Conservation (phyloP, 2,797 vertebrate species). For the Zonotrichia albicollis region DNA sequence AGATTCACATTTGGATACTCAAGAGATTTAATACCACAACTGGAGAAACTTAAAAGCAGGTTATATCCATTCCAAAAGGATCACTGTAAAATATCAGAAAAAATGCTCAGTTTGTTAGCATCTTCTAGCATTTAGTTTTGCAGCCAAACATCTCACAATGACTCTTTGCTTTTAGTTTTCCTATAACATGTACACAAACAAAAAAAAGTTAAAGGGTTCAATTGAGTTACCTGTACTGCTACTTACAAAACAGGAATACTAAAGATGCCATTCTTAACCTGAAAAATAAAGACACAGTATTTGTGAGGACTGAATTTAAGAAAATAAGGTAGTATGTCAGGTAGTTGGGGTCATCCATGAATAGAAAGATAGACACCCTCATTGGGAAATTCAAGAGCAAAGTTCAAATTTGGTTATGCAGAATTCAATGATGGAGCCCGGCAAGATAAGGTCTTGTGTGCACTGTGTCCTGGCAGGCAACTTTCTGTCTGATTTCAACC, state of each 20-base stretch:
- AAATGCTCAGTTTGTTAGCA: not conserved
- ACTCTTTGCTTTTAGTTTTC: not conserved
- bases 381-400: not conserved
- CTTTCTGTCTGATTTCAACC: not conserved
- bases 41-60: not conserved
- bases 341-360: not conserved
- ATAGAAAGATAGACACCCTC: not conserved
- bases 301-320: not conserved
- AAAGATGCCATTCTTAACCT: not conserved
- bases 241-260: not conserved
- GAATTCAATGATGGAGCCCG: not conserved
- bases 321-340: not conserved
- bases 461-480: not conserved
- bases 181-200: not conserved
- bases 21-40: not conserved
- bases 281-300: not conserved
- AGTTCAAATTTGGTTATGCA: not conserved
- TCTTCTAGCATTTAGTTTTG: not conserved
- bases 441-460: not conserved
- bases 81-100: not conserved
- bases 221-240: not conserved
- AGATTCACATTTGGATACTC: not conserved
- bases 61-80: not conserved
- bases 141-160: not conserved
- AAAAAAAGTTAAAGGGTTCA: not conserved